A percentile compares a stretch with the other conserved stretches of the same genome.
Evolutionary conservation across 2,797 vertebrate species (phyloP).

Genomic region (Amblyraja radiata): DNA sequence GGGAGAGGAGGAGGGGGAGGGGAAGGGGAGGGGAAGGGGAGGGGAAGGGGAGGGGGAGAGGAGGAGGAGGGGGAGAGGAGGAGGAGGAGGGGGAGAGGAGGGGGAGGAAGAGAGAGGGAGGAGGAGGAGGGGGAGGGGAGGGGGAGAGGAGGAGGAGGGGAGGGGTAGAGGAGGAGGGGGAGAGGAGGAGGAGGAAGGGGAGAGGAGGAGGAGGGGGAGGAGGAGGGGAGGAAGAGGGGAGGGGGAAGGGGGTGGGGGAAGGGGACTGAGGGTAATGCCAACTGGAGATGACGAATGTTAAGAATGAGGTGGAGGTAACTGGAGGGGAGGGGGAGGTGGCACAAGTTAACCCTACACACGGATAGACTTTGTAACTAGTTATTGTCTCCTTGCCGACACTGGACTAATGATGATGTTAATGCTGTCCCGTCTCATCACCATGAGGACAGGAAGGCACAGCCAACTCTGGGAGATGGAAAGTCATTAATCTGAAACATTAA

Average conservation of each 20-base stretch:
- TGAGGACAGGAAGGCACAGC: not conserved
- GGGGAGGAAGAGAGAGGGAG: not conserved
- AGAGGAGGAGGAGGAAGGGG: not conserved
- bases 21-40: not conserved
- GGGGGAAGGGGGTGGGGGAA: not conserved
- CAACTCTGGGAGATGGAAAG: not conserved
- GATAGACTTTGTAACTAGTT: not conserved
- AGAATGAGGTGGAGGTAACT: not conserved
- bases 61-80: no score
- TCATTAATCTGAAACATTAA: no score
- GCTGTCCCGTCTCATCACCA: not conserved
- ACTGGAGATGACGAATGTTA: not conserved
- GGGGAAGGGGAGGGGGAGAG: no score
- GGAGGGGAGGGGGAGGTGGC: not conserved
- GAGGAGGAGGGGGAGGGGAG: no score
- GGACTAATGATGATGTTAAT: not conserved
- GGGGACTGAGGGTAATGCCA: not conserved
- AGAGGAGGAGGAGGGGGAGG: no score
- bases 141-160: no score
- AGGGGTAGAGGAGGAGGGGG: no score
- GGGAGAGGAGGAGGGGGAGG: not conserved
- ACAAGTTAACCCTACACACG: not conserved
- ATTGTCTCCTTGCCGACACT: not conserved
- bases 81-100: no score
- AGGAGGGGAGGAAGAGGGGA: not conserved